Conservation (phyloP, 2,113 vertebrate species). For the Spheniscus mendiculus region DNA sequence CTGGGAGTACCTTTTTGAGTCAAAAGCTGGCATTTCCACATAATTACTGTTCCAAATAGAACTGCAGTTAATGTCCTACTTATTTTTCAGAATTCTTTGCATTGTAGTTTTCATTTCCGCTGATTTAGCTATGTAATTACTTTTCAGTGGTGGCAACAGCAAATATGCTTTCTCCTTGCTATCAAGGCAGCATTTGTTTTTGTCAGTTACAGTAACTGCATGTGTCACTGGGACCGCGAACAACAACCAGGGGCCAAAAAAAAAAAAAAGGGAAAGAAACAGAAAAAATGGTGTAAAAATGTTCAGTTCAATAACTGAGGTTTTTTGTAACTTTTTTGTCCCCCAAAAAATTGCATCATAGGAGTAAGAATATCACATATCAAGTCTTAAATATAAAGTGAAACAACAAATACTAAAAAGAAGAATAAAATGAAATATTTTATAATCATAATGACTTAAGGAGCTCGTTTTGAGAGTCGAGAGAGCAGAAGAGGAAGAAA, state of each 20-base stretch:
- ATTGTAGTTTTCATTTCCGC: not conserved
- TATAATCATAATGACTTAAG: not conserved
- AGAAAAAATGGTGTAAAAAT: not conserved
- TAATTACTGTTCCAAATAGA: not conserved
- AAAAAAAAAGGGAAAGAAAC: not conserved
- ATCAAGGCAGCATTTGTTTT: not conserved
- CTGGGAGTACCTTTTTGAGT: not conserved
- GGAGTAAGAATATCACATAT: not conserved
- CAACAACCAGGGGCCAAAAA: not conserved
- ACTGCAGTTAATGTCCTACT: not conserved
- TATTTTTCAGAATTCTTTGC: slow-evolving; percentile 4
- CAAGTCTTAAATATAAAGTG: not conserved
- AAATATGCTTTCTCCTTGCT: not conserved
- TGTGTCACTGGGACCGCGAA: not conserved
- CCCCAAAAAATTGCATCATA: not conserved
- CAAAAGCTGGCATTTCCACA: not conserved
- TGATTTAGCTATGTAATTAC: slow-evolving; percentile 33
- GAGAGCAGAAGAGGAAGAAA: not conserved
- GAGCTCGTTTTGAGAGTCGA: not conserved
- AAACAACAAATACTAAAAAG: not conserved
- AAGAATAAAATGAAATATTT: not conserved
- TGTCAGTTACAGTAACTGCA: not conserved
- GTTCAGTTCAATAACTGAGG: not conserved
- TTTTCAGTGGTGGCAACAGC: not conserved
- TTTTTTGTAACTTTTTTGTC: not conserved